Base-by-base conservation (phyloP, 1,140 invertebrate species). In the Tetragnatha versicolor region DNA sequence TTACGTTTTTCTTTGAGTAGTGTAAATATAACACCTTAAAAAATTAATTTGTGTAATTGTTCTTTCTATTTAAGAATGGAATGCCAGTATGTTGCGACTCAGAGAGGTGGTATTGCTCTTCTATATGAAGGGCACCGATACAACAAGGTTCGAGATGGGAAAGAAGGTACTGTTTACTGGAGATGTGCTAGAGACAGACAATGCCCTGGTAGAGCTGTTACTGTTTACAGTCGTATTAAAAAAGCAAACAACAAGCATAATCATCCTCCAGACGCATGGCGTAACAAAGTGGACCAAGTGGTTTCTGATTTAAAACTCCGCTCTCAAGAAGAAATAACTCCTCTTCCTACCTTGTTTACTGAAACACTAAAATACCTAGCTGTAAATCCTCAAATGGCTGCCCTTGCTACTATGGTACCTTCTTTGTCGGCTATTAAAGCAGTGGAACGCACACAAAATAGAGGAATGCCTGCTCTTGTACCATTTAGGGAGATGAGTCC, bases 171-270 rank as follows among this genome's bases (percentile, higher is more conserved):
- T 7, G 82, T 84, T 35, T 84, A 84, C 68, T 84, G 83, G 83
- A 81, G 83, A 39, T 83, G 82, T 81, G 81, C 79, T 49, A 76
- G 82, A 58, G 82, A 84, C 78, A 66, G 83, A 25, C 83, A 84
- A 39, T 84, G 83, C 79, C 83, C 83, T 49, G 83, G 83, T 42
- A 73, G 83, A 58, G 83, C 83, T 33, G 83, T 84, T n/a, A 84
- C 83, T 68, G 83, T 83, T 14, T 81, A 84, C 79, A 83, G 81
- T 75, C 81, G 82, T 35, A 83, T 84, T 47, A 84, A 84, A 78
- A 84, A 84, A 75, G 82, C 82, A 33, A 84, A 84, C 42, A 84
- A 84, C 75, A 83, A 83, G 68, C 83, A 84, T 42, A 84, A 84
- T 47, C 83, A 84, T 78, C 83, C 83, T 66, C 82, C 83, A 27